Evolutionary conservation across 2,797 vertebrate genomes (phyloP).

Genomic region (Jordanella pulchra): DNA sequence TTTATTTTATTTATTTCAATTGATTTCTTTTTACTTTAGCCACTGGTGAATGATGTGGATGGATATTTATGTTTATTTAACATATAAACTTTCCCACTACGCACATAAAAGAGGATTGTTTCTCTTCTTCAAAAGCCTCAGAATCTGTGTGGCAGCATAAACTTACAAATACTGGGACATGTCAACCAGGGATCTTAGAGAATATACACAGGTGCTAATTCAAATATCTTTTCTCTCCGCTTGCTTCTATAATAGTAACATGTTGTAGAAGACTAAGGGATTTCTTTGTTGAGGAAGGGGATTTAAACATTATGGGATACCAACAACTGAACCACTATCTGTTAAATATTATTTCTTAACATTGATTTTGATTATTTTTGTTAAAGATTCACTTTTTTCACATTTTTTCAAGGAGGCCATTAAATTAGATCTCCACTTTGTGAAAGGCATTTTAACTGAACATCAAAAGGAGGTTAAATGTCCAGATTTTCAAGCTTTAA

Average conservation of each 20-base stretch:
- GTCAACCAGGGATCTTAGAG: too few species aligned
- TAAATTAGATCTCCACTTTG: background rate
- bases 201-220: too few species aligned
- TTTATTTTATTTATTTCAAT: background rate
- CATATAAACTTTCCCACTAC: background rate
- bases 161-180: background rate
- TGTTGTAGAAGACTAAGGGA: background rate
- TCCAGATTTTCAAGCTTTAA: slow-evolving; percentile 5
- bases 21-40: background rate
- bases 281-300: background rate
- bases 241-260: background rate
- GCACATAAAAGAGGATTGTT: too few species aligned
- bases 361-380: background rate
- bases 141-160: background rate
- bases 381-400: background rate
- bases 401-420: background rate
- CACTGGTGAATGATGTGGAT: background rate
- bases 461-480: slow-evolving; percentile 3
- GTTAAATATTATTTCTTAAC: background rate
- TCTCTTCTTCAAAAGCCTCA: too few species aligned
- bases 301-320: background rate
- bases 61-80: background rate
- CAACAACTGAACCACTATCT: background rate
- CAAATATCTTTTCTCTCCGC: background rate
- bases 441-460: slow-evolving; percentile 5